Evolutionary conservation across 2,888 invertebrate genomes (phyloP).

Genomic region (Carabus problematicus): DNA sequence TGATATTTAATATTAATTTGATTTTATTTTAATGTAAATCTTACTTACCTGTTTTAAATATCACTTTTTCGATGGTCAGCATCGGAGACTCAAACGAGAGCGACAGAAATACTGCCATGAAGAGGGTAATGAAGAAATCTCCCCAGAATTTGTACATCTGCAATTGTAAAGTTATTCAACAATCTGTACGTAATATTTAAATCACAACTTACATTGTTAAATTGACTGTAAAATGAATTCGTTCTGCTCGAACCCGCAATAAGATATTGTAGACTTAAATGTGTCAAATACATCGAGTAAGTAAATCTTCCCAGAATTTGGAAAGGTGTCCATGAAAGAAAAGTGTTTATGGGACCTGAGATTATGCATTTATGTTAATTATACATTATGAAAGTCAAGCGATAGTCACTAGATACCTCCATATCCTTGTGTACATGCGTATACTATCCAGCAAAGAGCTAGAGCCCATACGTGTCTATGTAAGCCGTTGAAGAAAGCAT

Average conservation of each 20-base stretch:
- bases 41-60: slow-evolving; percentile 11
- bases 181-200: background rate
- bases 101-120: background rate
- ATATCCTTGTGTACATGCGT: slow-evolving; percentile 41
- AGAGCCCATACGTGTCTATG: slow-evolving; percentile 42
- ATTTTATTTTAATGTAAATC: no score
- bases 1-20: no score
- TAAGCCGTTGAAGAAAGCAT: slow-evolving; percentile 10
- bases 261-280: slow-evolving; percentile 1
- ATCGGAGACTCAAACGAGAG: slow-evolving; percentile 19
- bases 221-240: background rate
- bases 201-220: slow-evolving; percentile 7
- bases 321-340: slow-evolving; percentile 12
- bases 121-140: slow-evolving; percentile 1
- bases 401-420: slow-evolving; percentile 36
- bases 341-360: slow-evolving; percentile 10
- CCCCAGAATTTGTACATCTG: slow-evolving; percentile 5
- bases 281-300: slow-evolving; percentile 15
- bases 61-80: slow-evolving; percentile 12
- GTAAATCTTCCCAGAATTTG: slow-evolving; percentile 14
- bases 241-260: slow-evolving; percentile 3
- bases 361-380: background rate
- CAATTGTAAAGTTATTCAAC: background rate
- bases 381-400: background rate
- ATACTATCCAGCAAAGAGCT: slow-evolving; percentile 44